A percentile compares a stretch with the other conserved stretches of the same genome.
These are phyloP conservation scores for Stegophylla sp. DNA, from an alignment of 2,888 invertebrate species.

Conservation along the genomic window DNA sequence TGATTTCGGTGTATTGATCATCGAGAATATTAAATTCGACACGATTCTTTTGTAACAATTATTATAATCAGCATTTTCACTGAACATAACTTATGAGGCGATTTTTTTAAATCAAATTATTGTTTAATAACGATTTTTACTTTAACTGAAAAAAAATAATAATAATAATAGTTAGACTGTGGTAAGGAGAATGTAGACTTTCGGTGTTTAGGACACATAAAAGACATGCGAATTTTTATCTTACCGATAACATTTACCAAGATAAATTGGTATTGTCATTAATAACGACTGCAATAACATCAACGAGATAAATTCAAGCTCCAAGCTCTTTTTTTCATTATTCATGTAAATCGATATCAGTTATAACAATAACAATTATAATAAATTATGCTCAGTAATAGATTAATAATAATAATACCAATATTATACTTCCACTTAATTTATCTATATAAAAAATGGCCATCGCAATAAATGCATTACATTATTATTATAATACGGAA, in stretches of 20 bases:
- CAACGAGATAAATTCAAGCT: background rate
- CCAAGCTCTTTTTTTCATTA: background rate
- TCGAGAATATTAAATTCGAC: background rate
- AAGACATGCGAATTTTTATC: background rate
- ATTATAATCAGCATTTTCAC: background rate
- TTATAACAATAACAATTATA: background rate
- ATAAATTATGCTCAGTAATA: background rate
- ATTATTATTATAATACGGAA: no score
- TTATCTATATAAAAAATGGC: background rate
- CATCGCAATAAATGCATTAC: background rate
- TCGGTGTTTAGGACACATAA: background rate
- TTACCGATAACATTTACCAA: background rate
- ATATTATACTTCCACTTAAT: background rate
- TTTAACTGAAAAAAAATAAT: background rate
- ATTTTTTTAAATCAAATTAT: background rate
- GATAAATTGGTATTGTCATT: slow-evolving; percentile 9
- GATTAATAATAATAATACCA: background rate
- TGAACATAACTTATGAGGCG: background rate
- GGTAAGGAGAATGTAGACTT: no score
- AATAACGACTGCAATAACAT: no score
- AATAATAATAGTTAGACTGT: background rate
- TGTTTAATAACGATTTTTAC: background rate
- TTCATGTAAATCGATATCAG: no score
- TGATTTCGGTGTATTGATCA: no score
- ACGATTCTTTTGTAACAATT: background rate